phyloP scores from a whole-genome alignment of 2,888 invertebrate species.

The Tenthredo scrophulariae region DNA sequence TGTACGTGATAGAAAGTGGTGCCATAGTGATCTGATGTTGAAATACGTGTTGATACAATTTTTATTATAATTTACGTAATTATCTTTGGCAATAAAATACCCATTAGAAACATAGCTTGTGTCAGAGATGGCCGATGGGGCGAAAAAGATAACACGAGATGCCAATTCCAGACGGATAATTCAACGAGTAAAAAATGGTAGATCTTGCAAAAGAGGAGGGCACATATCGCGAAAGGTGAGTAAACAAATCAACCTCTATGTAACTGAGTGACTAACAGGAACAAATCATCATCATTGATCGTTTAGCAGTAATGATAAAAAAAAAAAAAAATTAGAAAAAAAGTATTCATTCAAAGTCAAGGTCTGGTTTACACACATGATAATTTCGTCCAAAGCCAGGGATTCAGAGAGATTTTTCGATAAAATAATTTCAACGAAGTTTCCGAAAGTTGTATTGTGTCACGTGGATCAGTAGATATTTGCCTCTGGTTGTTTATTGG shows the following conservation, averaged over 20 bases:
- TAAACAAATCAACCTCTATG: not conserved
- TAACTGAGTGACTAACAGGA: not conserved
- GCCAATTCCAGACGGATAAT: not conserved
- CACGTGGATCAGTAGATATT: not conserved
- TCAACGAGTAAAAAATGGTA: not conserved
- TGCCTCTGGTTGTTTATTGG: not conserved
- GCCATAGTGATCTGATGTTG: not conserved
- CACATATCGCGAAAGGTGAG: constrained; percentile 22
- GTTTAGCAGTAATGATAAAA: not conserved
- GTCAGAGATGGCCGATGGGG: constrained; percentile 11
- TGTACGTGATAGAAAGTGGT: not conserved
- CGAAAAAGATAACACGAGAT: constrained; percentile 6
- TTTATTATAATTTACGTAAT: not conserved
- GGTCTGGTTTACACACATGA: not conserved
- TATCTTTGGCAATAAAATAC: not conserved
- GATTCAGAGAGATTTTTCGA: not conserved
- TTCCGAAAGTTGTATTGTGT: not conserved
- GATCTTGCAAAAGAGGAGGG: constrained; percentile 6
- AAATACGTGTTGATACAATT: not conserved
- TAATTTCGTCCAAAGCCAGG: no score
- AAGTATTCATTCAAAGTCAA: not conserved
- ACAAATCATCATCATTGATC: not conserved
- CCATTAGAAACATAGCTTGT: not conserved
- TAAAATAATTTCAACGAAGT: not conserved
- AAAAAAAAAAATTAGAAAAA: not conserved